Percentiles rank a stretch among this genome's conserved stretches.
Evolutionary conservation across 2,888 invertebrate species (phyloP).

Genomic region (Rhingia campestris): DNA sequence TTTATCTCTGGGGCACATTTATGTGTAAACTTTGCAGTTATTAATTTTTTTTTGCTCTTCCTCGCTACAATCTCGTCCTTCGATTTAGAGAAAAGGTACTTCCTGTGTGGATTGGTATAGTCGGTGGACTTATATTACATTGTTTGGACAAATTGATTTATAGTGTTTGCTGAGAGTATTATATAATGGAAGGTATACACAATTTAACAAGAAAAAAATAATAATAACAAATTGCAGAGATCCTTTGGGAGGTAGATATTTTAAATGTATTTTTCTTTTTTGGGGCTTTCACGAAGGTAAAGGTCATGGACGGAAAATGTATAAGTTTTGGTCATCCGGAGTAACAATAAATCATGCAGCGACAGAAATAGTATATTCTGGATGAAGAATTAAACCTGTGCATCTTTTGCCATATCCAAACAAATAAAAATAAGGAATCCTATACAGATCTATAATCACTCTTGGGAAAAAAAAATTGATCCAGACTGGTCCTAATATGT

Average conservation of each 20-base stretch:
- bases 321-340: too few relatives aligned
- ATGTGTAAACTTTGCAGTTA: constrained; percentile 73
- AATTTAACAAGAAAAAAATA: background rate
- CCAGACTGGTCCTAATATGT: too few relatives aligned
- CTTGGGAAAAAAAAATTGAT: too few relatives aligned
- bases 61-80: background rate
- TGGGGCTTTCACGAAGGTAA: background rate
- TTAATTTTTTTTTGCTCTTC: constrained; percentile 50
- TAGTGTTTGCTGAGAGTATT: constrained; percentile 56
- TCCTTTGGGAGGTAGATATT: background rate
- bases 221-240: background rate
- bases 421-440: too few relatives aligned
- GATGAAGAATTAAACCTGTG: too few relatives aligned
- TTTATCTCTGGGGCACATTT: constrained; percentile 71
- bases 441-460: too few relatives aligned
- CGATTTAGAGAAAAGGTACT: background rate
- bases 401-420: too few relatives aligned
- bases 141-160: constrained; percentile 73
- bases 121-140: constrained; percentile 21
- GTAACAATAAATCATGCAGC: too few relatives aligned
- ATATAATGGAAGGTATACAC: constrained; percentile 26
- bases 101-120: constrained; percentile 34
- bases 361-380: too few relatives aligned
- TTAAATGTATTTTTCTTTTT: background rate
- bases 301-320: background rate